phyloP scores from a whole-genome alignment of 2,797 vertebrate genomes.

The Kryptolebias ocellatus region DNA sequence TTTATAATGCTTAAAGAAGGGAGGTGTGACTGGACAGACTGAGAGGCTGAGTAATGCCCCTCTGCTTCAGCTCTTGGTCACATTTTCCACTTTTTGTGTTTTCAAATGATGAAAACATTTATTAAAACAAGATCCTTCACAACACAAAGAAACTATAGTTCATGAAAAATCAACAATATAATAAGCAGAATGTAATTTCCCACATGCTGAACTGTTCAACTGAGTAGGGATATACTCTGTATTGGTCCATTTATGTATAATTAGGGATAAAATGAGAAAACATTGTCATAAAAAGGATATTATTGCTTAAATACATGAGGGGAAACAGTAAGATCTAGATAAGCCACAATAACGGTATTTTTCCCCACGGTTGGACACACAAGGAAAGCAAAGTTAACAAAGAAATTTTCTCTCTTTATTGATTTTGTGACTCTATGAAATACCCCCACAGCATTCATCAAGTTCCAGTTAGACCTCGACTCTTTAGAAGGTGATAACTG shows the following conservation, averaged over 20 bases:
- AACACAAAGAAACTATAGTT: constrained; percentile 28
- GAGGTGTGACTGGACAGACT: constrained; percentile 31
- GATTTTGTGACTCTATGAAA: constrained; percentile 37
- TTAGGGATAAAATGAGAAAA: too few species aligned
- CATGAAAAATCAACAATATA: constrained; percentile 20
- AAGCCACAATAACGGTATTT: too few species aligned
- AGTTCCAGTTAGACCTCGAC: constrained; percentile 57
- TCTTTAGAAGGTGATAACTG: constrained; percentile 36
- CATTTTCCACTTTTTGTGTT: constrained; percentile 26
- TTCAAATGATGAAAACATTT: constrained; percentile 13
- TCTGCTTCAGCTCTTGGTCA: constrained; percentile 16
- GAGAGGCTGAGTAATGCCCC: constrained; percentile 48
- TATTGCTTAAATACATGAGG: too few species aligned
- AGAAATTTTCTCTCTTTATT: constrained; percentile 28
- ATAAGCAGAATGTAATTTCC: constrained; percentile 8
- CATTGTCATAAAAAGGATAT: too few species aligned
- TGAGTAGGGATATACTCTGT: too few species aligned
- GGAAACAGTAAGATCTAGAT: too few species aligned
- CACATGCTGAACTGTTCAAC: background rate
- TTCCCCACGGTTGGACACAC: background rate
- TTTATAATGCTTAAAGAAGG: constrained; percentile 75
- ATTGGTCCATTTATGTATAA: too few species aligned
- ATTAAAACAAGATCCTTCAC: constrained; percentile 19
- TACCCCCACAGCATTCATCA: constrained; percentile 49
- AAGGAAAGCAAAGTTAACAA: constrained; percentile 4